Conservation (phyloP, 1,140 invertebrate species). For the Temnothorax curvispinosus region DNA sequence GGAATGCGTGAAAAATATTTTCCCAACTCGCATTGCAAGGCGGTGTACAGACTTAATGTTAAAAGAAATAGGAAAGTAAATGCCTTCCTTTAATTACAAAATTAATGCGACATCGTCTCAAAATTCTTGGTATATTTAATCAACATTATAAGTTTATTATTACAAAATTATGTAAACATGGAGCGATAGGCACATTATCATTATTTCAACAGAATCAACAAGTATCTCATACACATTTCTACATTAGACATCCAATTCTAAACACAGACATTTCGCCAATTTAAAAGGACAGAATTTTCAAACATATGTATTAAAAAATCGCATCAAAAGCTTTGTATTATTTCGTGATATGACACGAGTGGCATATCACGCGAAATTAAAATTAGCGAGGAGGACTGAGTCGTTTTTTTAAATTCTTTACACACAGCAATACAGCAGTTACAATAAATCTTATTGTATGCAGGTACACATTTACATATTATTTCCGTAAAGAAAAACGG, state of each 20-base stretch:
- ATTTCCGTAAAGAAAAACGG: neutral
- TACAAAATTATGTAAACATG: neutral
- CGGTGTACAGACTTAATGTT: neutral
- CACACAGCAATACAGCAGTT: no score
- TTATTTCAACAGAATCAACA: slow-evolving; percentile 26
- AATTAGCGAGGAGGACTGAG: neutral
- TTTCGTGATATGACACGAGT: neutral
- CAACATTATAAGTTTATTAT: neutral
- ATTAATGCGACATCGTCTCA: neutral
- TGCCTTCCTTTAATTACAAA: neutral
- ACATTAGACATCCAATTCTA: neutral
- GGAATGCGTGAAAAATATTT: slow-evolving; percentile 3
- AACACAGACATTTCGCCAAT: neutral
- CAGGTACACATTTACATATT: no score
- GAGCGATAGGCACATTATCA: neutral
- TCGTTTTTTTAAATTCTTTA: neutral
- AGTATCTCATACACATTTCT: neutral
- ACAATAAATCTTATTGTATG: neutral
- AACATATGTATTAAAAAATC: neutral
- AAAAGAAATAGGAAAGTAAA: neutral
- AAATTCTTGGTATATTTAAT: neutral
- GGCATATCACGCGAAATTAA: neutral
- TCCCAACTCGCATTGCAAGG: neutral
- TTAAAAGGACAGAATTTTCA: neutral
- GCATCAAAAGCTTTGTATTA: slow-evolving; percentile 5